Evolutionary conservation across 2,888 invertebrate species (phyloP), one percentile per base, ranked within the genome.

Genomic region (Cephus nigrinus): DNA sequence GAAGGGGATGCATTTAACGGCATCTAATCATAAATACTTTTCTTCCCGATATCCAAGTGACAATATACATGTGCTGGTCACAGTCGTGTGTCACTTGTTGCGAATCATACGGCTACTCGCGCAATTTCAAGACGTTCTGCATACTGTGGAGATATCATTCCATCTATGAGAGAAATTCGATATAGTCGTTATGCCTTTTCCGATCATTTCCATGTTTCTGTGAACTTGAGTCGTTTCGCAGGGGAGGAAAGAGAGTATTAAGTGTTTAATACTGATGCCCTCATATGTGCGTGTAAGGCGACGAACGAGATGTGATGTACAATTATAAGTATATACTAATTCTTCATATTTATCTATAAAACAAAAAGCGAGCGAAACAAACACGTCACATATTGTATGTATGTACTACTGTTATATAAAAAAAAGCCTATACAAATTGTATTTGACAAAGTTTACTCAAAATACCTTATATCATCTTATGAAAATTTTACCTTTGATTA

Each of bases 301-400:
- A 71, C 71, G 71, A 71, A 32, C 71, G 71, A 30, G 31, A 32
- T 71, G 71, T 71, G 73, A 75, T 81, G 81, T 82, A 81, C 81
- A 82, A 81, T 81, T 81, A 80, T 81, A 82, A 71, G 80, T 80
- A 80, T 68, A 76, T 33, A 79, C 79, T 78, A 76, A 78, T 78
- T 77, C 80, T 79, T 81, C 81, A 81, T 81, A 81, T 73, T 78
- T 74, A 82, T 78, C 73, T 76, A 79, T 75, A 75, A 73, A 77
- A 69, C 30, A 73, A 73, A 75, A 76, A 76, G 55, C 55, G 23
- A 55, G 55, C 55, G 9, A 55, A 55, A 23, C 5, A 55, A 71
- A 32, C 71, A 32, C 55, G 71, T 71, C 31, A 23, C 33, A 32
- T 71, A 71, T 71, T 71, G 31, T 71, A 71, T 71, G 71, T 71